Evolutionary conservation across 2,888 invertebrate genomes (phyloP).

Genomic region (Tillus elongatus): DNA sequence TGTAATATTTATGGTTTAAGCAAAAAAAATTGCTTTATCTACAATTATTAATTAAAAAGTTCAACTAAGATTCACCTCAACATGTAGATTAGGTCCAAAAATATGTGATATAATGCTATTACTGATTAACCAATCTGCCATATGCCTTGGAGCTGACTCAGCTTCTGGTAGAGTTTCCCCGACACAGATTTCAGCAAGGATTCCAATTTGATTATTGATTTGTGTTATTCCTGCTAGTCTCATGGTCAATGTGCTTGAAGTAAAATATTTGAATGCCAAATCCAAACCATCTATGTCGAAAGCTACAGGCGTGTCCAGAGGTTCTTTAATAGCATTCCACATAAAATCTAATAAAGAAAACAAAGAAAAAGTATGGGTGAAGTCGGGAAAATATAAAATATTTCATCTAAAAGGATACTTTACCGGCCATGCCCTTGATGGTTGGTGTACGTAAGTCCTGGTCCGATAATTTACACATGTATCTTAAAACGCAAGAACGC

Average conservation of each 20-base stretch:
- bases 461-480: slow-evolving; percentile 89
- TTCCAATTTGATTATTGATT: slow-evolving; percentile 87
- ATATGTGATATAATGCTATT: slow-evolving; percentile 89
- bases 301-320: slow-evolving; percentile 73
- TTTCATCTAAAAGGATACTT: slow-evolving; percentile 24
- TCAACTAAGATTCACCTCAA: slow-evolving; percentile 61
- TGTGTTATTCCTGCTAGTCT: slow-evolving; percentile 87
- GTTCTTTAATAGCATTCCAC: slow-evolving; percentile 93
- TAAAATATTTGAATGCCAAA: slow-evolving; percentile 93
- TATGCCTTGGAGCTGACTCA: slow-evolving; percentile 71
- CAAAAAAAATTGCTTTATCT: too few relatives aligned
- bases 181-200: slow-evolving; percentile 84
- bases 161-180: slow-evolving; percentile 80
- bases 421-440: slow-evolving; percentile 86
- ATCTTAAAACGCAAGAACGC: slow-evolving; percentile 76
- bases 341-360: slow-evolving; percentile 62
- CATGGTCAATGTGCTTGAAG: slow-evolving; percentile 89
- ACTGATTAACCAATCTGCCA: slow-evolving; percentile 81
- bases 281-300: slow-evolving; percentile 85
- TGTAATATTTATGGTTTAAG: too few relatives aligned
- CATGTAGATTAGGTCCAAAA: slow-evolving; percentile 95
- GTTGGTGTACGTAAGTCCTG: slow-evolving; percentile 82
- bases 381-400: not conserved
- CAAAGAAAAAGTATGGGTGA: not conserved
- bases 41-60: too few relatives aligned